Conservation (phyloP, 2,797 vertebrate species). For the Oreochromis mossambicus region DNA sequence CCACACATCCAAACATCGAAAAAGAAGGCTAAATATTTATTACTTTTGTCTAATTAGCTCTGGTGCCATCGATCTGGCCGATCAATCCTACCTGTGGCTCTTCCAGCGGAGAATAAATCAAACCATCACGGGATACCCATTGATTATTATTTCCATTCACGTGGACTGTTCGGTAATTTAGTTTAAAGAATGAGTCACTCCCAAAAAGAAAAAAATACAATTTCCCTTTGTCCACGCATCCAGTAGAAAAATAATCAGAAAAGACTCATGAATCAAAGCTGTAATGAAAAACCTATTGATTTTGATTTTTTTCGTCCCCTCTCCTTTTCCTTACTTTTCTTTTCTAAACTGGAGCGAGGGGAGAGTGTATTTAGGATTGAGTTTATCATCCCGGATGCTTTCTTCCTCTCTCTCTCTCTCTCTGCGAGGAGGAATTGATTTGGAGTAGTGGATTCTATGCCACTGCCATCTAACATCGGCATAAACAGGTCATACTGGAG, state of each 20-base stretch:
- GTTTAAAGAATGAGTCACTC: slow-evolving; percentile 13
- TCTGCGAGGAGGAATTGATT: slow-evolving; percentile 44
- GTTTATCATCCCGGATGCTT: slow-evolving; percentile 28
- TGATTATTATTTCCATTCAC: slow-evolving; percentile 48
- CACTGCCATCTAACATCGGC: background rate
- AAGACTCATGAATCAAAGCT: slow-evolving; percentile 35
- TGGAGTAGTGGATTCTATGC: slow-evolving; percentile 32
- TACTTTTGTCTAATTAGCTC: slow-evolving; percentile 63
- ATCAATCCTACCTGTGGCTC: slow-evolving; percentile 56
- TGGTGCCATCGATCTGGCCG: slow-evolving; percentile 33
- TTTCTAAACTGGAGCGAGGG: background rate
- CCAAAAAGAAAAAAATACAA: background rate
- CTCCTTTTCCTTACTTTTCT: background rate
- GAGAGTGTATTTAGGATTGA: slow-evolving; percentile 10
- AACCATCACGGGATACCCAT: slow-evolving; percentile 11
- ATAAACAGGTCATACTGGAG: slow-evolving; percentile 46
- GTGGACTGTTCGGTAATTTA: slow-evolving; percentile 26
- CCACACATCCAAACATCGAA: background rate
- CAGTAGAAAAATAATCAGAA: slow-evolving; percentile 42
- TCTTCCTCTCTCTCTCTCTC: background rate
- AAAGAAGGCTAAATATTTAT: slow-evolving; percentile 62
- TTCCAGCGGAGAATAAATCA: slow-evolving; percentile 35
- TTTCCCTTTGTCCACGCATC: slow-evolving; percentile 29
- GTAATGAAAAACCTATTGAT: slow-evolving; percentile 61
- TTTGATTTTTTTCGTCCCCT: slow-evolving; percentile 4